Conservation (phyloP, 2,113 vertebrate genomes). For the Phycodurus eques region DNA sequence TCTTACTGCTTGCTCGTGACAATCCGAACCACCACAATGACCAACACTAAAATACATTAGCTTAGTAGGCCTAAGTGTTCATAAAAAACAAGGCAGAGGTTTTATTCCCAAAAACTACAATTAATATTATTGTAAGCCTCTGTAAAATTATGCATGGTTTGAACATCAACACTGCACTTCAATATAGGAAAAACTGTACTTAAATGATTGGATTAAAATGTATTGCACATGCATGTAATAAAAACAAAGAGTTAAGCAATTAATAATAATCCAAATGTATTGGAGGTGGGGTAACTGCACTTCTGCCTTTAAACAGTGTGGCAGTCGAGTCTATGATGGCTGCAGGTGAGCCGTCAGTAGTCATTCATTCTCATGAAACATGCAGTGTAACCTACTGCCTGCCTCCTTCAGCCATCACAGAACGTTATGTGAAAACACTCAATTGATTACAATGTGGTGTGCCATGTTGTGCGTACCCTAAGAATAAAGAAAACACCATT, state of each 20-base stretch:
- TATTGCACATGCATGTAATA: neutral
- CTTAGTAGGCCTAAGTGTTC: neutral
- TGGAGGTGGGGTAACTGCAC: neutral
- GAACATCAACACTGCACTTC: neutral
- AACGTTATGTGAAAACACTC: neutral
- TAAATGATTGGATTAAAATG: neutral
- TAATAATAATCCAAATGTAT: too few relatives aligned
- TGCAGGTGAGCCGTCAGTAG: neutral
- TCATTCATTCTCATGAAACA: constrained; percentile 38
- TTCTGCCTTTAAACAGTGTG: constrained; percentile 43
- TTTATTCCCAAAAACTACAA: neutral
- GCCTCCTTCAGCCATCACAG: neutral
- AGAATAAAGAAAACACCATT: neutral
- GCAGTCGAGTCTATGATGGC: constrained; percentile 30
- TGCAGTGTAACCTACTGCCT: constrained; percentile 30
- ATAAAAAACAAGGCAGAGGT: neutral
- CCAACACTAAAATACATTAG: neutral
- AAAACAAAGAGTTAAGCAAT: neutral
- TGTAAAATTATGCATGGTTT: too few relatives aligned
- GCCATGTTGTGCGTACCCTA: neutral
- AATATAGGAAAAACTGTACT: neutral
- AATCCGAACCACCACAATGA: neutral
- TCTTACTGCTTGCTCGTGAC: neutral
- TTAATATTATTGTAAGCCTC: too few relatives aligned
- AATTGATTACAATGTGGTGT: neutral